Evolutionary conservation across 1,140 invertebrate genomes (phyloP), one percentile per base, ranked within the genome.

Genomic region (Notospermus geniculatus): DNA sequence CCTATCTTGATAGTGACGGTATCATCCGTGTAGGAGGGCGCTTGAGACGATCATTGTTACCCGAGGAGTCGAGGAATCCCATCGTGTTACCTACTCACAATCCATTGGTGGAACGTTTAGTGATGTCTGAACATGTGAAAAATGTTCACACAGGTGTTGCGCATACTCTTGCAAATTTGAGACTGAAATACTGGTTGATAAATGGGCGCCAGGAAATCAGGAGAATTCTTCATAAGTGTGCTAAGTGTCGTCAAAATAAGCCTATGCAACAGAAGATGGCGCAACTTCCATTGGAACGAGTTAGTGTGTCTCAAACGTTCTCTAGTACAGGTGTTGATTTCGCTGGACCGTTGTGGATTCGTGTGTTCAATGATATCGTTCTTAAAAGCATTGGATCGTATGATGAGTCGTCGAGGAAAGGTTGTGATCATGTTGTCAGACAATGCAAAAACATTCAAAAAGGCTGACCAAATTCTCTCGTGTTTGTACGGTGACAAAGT

Each of bases 361-460:
- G 19, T 13, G 39, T 13, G 19, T 13, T 13, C 19, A 19, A 19
- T 11, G 11, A 11, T 43, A 19, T 19, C n/a, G 9, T 50, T 50
- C 46, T 27, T 50, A n/a, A 27, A 23, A 27, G n/a, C 46, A 9
- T n/a, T 50, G 4, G 19, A 27, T 23, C 46, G 46, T 7, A 50
- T 50, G 46, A 50, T 50, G 25, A 50, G 25, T 50, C 9, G 46
- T 9, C n/a, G 46, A 50, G 5, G 46, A 27, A 50, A 50, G 25
- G 4, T 4, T 23, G 46, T n/a, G 25, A 50, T 50, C 25, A 50
- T 50, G 46, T 50, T 23, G 9, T 50, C 46, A 7, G 46, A 50
- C n/a, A 50, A 50, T n/a, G 46, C 46, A n/a, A 50, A 50, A 27
- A 50, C 46, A 23, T 50, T 50, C 25, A 50, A 50, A 27, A 50